Base-by-base conservation (phyloP, 2,888 invertebrate species). In the Didymodactylos carnosus region DNA sequence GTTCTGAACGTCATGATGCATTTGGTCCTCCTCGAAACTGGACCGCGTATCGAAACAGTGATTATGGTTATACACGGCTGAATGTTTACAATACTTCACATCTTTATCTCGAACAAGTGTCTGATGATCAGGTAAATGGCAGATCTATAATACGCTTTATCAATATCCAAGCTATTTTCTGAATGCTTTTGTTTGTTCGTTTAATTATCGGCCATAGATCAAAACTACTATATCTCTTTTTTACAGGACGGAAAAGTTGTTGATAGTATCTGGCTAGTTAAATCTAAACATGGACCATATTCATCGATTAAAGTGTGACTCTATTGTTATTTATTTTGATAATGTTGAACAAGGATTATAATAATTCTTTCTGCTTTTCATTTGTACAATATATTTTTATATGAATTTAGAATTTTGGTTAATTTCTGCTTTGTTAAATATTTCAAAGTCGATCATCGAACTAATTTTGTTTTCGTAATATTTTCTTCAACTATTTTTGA, bases 51-150 rank as follows among this genome's bases (percentile, higher is more conserved):
- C 88, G 90, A 39, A 91, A 89, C 76, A 84, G 86, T 76, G 94
- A 95, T 84, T 97, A 95, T 84, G 95, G 95, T 0, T 97, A 92
- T 83, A 90, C 92, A 0, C 86, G 92, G 75, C 85, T 97, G 85
- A 87, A 87, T 79, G 89, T 88, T 13, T 91, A 91, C 83, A 98
- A 97, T 84, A 81, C 80, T 13, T 90, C 92, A 0, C 95, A 97
- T 84, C 82, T 97, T 29, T 88, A 92, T 81, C 84, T 93, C 77
- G 91, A 94, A 82, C 94, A 97, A 87, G 88, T 90, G 14, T 85
- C 86, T 2, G 85, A 84, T 77, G 84, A 82, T 75, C 77, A 81
- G 77, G 83, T 82, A 72, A 23, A 5, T n/a, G n/a, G n/a, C n/a
- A n/a, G n/a, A n/a, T n/a, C n/a, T n/a, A n/a, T n/a, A n/a, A n/a